Evolutionary conservation across 2,888 invertebrate genomes (phyloP).

Genomic region (Idaea aversata): DNA sequence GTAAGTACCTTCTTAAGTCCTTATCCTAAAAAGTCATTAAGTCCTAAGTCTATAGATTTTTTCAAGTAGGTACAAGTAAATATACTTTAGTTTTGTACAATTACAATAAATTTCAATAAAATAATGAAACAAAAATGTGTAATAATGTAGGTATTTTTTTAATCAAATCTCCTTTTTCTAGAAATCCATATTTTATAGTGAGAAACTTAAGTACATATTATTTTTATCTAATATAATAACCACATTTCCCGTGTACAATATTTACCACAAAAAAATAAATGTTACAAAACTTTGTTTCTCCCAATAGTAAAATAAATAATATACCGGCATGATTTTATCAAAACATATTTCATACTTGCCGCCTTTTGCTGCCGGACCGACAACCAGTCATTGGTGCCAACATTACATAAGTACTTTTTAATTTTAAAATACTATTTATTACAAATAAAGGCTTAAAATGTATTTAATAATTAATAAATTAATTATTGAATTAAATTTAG

Average conservation of each 20-base stretch:
- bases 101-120: too few relatives aligned
- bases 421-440: not conserved
- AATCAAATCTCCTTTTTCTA: too few relatives aligned
- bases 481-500: not conserved
- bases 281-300: not conserved
- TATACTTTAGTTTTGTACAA: too few relatives aligned
- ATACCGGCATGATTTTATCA: conserved; percentile 30
- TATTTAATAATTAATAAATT: not conserved
- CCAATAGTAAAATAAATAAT: conserved; percentile 10
- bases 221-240: not conserved
- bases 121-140: too few relatives aligned
- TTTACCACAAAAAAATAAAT: not conserved
- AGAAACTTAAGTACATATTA: not conserved
- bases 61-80: too few relatives aligned
- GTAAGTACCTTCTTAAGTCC: too few relatives aligned
- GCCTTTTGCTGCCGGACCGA: conserved; percentile 41
- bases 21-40: too few relatives aligned
- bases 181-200: not conserved
- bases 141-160: too few relatives aligned
- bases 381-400: conserved; percentile 46
- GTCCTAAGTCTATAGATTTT: too few relatives aligned
- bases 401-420: conserved; percentile 23
- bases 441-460: not conserved
- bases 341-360: conserved; percentile 50
- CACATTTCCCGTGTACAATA: not conserved